Conservation (phyloP, 2,113 vertebrate genomes). For the Dascyllus trimaculatus region DNA sequence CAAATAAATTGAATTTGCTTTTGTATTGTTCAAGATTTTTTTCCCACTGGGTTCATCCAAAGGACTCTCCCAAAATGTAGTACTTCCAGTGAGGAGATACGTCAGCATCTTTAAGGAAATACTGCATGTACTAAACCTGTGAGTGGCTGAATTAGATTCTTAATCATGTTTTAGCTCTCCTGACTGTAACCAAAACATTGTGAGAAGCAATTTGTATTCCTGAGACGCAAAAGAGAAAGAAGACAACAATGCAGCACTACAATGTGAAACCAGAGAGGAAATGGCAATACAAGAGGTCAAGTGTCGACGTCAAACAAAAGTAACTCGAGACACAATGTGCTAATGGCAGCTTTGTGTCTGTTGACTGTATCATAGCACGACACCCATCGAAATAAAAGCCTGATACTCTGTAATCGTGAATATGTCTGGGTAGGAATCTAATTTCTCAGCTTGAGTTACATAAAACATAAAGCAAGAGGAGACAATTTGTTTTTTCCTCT, state of each 20-base stretch:
- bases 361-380: neutral
- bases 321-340: slow-evolving; percentile 33
- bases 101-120: neutral
- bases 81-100: neutral
- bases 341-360: slow-evolving; percentile 11
- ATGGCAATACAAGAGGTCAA: slow-evolving; percentile 23
- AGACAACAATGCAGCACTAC: slow-evolving; percentile 16
- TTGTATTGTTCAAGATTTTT: too few species aligned
- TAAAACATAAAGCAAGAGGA: neutral
- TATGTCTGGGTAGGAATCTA: neutral
- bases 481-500: too few species aligned
- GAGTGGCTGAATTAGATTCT: neutral
- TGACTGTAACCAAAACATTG: slow-evolving; percentile 1
- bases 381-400: slow-evolving; percentile 9
- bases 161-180: neutral
- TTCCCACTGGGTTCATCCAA: too few species aligned
- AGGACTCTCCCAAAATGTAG: too few species aligned
- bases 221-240: slow-evolving; percentile 1
- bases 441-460: neutral
- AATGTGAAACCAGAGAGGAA: slow-evolving; percentile 39
- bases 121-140: too few species aligned
- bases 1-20: too few species aligned
- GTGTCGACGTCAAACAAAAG: slow-evolving; percentile 38
- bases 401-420: neutral
- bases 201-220: neutral